A percentile compares a stretch with the other conserved stretches of the same genome.
These are phyloP conservation scores for Pelvicachromis taeniatus DNA, from an alignment of 2,113 vertebrate species.

Conservation along the genomic window DNA sequence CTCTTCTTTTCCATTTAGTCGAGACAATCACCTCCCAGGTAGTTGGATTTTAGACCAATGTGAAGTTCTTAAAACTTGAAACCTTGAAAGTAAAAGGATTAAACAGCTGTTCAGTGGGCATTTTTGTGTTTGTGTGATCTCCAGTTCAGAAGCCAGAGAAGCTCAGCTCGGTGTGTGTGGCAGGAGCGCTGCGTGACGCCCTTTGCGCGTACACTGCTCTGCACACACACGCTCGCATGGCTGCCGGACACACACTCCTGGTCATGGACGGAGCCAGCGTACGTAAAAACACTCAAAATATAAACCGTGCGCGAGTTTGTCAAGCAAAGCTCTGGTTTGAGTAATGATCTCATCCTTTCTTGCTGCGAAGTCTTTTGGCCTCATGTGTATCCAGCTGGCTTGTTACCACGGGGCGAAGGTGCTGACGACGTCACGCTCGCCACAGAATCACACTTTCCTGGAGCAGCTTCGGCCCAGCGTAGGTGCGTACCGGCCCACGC, in stretches of 20 bases:
- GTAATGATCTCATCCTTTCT: background rate
- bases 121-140: background rate
- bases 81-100: background rate
- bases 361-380: constrained; percentile 78
- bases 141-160: constrained; percentile 88
- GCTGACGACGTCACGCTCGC: constrained; percentile 80
- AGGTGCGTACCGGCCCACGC: constrained; percentile 56
- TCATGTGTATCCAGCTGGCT: constrained; percentile 89
- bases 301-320: background rate
- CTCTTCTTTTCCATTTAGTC: too few species aligned
- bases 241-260: constrained; percentile 82
- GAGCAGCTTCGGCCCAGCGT: constrained; percentile 82
- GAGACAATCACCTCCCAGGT: background rate
- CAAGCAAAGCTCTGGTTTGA: background rate
- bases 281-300: constrained; percentile 57
- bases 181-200: constrained; percentile 82
- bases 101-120: background rate
- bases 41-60: background rate
- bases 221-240: constrained; percentile 83
- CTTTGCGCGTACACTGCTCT: constrained; percentile 87
- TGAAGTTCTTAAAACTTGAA: background rate
- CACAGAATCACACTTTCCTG: constrained; percentile 82
- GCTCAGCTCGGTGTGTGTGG: constrained; percentile 80
- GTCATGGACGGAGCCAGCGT: constrained; percentile 92
- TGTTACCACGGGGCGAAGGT: constrained; percentile 89